Percentiles rank a stretch among this genome's conserved stretches.
Conservation (phyloP, 2,113 vertebrate genomes). For the Rhinolophus sinicus region DNA sequence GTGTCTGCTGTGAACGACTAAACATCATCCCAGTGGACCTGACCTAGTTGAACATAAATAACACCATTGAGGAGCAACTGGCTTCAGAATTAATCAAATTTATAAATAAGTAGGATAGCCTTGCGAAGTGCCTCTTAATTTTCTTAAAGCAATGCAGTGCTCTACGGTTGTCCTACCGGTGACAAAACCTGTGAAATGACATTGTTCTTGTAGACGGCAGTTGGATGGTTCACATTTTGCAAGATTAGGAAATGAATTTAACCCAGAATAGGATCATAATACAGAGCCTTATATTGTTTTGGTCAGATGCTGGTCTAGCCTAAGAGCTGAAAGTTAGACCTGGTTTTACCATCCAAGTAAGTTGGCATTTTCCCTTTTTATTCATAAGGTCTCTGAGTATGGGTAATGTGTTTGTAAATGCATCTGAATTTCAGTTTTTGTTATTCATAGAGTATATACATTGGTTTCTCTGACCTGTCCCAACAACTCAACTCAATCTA, state of each 20-base stretch:
- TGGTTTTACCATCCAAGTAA: neutral
- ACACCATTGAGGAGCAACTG: slow-evolving; percentile 77
- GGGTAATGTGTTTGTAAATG: neutral
- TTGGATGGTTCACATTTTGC: slow-evolving; percentile 17
- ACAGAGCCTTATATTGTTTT: neutral
- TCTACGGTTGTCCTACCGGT: neutral
- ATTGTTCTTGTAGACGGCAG: neutral
- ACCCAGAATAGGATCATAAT: neutral
- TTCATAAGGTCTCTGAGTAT: neutral
- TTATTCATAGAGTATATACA: neutral
- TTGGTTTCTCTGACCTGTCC: neutral
- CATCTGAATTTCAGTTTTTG: slow-evolving; percentile 8
- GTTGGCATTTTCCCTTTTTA: neutral
- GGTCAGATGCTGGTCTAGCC: neutral
- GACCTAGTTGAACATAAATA: slow-evolving; percentile 80
- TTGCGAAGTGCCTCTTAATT: slow-evolving; percentile 73
- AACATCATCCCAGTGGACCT: slow-evolving; percentile 80
- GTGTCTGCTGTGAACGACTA: slow-evolving; percentile 75
- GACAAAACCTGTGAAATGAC: slow-evolving; percentile 40
- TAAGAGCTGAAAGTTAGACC: neutral
- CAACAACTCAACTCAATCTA: neutral
- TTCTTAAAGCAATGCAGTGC: slow-evolving; percentile 59
- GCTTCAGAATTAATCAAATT: slow-evolving; percentile 79
- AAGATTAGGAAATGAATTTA: slow-evolving; percentile 53
- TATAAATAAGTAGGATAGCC: slow-evolving; percentile 80